Percentiles rank a stretch among this genome's conserved stretches.
phyloP scores from a whole-genome alignment of 2,888 invertebrate species.

The Thereva nobilitata region DNA sequence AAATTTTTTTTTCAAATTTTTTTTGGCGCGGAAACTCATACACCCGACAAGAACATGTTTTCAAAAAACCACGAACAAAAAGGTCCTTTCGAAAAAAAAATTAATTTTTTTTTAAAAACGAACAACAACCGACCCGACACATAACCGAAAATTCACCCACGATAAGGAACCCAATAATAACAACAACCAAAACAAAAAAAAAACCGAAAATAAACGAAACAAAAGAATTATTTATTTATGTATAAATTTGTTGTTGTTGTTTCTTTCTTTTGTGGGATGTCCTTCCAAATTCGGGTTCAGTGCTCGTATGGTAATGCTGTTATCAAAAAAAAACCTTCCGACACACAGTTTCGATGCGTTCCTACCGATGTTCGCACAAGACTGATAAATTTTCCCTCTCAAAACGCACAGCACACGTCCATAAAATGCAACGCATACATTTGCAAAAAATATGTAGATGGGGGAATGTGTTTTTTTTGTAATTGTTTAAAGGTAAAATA shows the following conservation, averaged over 20 bases:
- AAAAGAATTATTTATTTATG: slow-evolving; percentile 1
- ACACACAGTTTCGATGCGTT: slow-evolving; percentile 34
- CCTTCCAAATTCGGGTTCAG: slow-evolving; percentile 2
- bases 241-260: neutral
- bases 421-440: slow-evolving; percentile 14
- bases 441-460: slow-evolving; percentile 10
- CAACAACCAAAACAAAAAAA: neutral
- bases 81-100: too few species aligned
- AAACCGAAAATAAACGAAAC: slow-evolving; percentile 11
- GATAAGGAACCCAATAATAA: too few species aligned
- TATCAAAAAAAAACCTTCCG: neutral
- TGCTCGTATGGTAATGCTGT: neutral
- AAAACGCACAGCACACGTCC: slow-evolving; percentile 40
- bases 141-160: too few species aligned
- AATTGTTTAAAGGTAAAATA: too few species aligned
- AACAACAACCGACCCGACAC: too few species aligned
- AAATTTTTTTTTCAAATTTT: too few species aligned
- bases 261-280: neutral
- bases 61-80: too few species aligned
- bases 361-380: slow-evolving; percentile 47
- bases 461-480: neutral
- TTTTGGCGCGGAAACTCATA: too few species aligned
- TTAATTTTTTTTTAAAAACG: too few species aligned
- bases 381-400: slow-evolving; percentile 48
- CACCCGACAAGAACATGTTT: too few species aligned